Percentiles rank a stretch among this genome's conserved stretches.
phyloP scores from a whole-genome alignment of 2,797 vertebrate genomes.

The Microctenopoma stevenorrisi region DNA sequence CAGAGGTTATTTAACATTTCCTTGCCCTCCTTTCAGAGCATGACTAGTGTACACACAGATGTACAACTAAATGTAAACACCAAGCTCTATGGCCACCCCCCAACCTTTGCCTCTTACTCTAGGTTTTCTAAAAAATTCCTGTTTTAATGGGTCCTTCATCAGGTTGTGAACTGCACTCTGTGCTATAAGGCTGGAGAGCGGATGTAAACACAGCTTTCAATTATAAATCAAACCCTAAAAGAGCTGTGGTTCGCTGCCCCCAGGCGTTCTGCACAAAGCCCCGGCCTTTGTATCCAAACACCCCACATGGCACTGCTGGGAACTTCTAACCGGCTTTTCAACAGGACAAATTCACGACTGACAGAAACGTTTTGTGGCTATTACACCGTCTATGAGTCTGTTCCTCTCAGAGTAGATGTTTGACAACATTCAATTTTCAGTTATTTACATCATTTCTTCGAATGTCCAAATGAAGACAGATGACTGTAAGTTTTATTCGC shows the following conservation, averaged over 20 bases:
- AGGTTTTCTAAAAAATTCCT: conserved; percentile 30
- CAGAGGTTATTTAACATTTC: conserved; percentile 71
- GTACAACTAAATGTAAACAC: conserved; percentile 65
- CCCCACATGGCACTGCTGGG: conserved; percentile 38
- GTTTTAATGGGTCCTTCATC: conserved; percentile 52
- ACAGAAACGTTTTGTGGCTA: conserved; percentile 30
- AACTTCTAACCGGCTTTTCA: conserved; percentile 44
- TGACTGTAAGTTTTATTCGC: neutral
- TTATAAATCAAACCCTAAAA: conserved; percentile 77
- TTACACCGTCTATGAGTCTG: neutral
- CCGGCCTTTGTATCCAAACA: conserved; percentile 56
- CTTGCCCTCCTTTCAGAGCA: conserved; percentile 37
- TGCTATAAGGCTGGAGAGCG: conserved; percentile 50
- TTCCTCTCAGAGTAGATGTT: neutral
- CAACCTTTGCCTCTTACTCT: conserved; percentile 16
- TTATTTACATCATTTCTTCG: neutral
- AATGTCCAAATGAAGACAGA: neutral
- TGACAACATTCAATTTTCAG: neutral
- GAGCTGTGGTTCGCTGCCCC: conserved; percentile 55
- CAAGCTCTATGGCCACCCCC: conserved; percentile 28
- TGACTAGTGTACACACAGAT: conserved; percentile 47
- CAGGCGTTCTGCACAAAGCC: conserved; percentile 61
- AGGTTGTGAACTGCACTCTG: conserved; percentile 55
- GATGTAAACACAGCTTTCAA: conserved; percentile 78
- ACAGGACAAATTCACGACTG: conserved; percentile 26